Base-by-base conservation (phyloP, 2,797 vertebrate species). In the Chaenodraco wilsoni region DNA sequence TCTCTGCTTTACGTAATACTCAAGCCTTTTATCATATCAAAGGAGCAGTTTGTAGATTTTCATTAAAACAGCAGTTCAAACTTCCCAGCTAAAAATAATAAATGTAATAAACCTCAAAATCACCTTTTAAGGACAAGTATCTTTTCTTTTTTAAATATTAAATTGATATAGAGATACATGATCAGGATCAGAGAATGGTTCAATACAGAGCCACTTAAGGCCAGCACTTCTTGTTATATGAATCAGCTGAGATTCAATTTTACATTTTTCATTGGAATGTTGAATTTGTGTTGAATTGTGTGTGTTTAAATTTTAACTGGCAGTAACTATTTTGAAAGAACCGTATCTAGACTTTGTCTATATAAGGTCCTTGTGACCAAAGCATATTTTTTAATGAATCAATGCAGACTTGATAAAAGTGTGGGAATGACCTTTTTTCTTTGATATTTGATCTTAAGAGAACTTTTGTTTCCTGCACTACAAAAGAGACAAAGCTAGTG, bases 11-110 rank as follows among this genome's bases (percentile, higher is more conserved):
- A 63, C 49, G 40, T 52, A 41, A 15, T 43, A 17, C 65, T 21
- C 33, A 55, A 57, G 50, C 46, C 41, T 69, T 82, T 17, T 37
- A 68, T 45, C 19, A 56, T n/a, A 40, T 57, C 14, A 65, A 0
- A 7, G 14, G 4, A 65, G 31, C 68, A 1, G 37, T 31, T 76
- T 5, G 16, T 16, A 17, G 13, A 44, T 79, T 64, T 54, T 23
- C 8, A 55, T 3, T 54, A 31, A 17, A 72, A 50, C 11, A 59
- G 40, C 19, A 23, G 41, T 1, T 43, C 15, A 46, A 40, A 17
- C 16, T 11, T 52, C n/a, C 10, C n/a, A 33, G 9, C 2, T 62
- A 43, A 5, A 55, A 50, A 41, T 48, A 40, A 46, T 51, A 3
- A 9, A 5, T 5, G 7, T 1, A 9, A 37, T 37, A 37, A 37